Evolutionary conservation across 2,113 vertebrate genomes (phyloP).

Genomic region (Nannospalax galili): DNA sequence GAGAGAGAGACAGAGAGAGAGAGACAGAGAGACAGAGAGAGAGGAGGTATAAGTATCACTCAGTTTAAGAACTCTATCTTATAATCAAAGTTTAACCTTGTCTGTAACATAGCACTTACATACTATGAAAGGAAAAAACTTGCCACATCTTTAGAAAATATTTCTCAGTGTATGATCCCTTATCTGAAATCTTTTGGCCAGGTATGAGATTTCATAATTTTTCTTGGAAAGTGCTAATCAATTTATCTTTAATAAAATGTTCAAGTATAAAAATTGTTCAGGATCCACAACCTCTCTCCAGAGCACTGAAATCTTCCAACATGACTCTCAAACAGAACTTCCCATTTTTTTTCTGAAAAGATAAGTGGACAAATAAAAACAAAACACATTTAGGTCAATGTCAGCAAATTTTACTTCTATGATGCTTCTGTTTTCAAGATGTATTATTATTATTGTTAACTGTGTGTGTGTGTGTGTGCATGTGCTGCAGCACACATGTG

Average conservation of each 20-base stretch:
- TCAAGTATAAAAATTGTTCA: neutral
- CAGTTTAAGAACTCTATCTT: neutral
- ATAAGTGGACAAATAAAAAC: neutral
- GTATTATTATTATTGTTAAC: neutral
- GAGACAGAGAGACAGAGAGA: neutral
- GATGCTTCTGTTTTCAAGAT: neutral
- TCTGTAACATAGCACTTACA: neutral
- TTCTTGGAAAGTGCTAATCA: neutral
- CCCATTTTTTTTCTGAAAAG: neutral
- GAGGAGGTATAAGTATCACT: neutral
- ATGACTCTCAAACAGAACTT: neutral
- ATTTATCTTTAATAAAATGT: neutral
- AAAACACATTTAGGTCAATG: neutral
- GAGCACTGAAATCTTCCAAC: neutral
- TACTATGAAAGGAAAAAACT: neutral
- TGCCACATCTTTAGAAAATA: neutral
- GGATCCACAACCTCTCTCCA: neutral
- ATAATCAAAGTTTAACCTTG: neutral
- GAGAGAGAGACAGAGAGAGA: neutral
- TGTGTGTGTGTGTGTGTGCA: neutral
- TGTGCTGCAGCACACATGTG: too few relatives aligned
- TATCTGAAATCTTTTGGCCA: neutral
- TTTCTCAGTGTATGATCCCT: neutral
- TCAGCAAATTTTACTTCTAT: slow-evolving; percentile 11
- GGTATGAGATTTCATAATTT: neutral